A percentile compares a stretch with the other conserved stretches of the same genome.
phyloP scores from a whole-genome alignment of 1,140 invertebrate genomes.

The Micrasema longulum region DNA sequence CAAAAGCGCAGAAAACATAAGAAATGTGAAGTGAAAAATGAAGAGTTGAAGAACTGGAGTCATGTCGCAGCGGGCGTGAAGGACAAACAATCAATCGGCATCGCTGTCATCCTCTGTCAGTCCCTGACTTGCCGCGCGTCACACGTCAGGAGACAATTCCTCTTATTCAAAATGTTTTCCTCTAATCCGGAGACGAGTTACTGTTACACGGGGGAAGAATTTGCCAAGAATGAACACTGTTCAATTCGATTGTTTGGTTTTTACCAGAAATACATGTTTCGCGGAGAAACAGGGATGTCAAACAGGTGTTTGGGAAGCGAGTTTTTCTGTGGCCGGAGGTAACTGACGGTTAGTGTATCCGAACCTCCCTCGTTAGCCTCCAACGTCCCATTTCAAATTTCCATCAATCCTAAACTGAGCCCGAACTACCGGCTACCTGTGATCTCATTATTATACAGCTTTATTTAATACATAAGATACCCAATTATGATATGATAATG shows the following conservation, averaged over 20 bases:
- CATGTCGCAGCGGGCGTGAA: not conserved
- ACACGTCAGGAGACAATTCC: slow-evolving; percentile 37
- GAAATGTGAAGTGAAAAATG: slow-evolving; percentile 19
- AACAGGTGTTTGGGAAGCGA: slow-evolving; percentile 36
- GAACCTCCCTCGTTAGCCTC: not conserved
- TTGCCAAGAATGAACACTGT: slow-evolving; percentile 13
- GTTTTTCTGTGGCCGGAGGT: not conserved
- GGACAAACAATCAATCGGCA: slow-evolving; percentile 37
- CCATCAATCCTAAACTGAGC: not conserved
- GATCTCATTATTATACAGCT: too few species aligned
- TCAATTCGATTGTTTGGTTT: slow-evolving; percentile 47
- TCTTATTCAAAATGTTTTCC: slow-evolving; percentile 45
- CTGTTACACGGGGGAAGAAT: slow-evolving; percentile 46
- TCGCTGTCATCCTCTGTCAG: slow-evolving; percentile 34
- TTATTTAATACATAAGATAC: too few species aligned
- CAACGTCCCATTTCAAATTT: not conserved
- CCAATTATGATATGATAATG: too few species aligned
- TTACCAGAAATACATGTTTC: slow-evolving; percentile 38
- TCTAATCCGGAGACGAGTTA: slow-evolving; percentile 43
- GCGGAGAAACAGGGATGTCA: slow-evolving; percentile 16
- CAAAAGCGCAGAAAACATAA: not conserved
- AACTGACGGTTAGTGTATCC: not conserved
- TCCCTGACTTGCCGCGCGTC: slow-evolving; percentile 36
- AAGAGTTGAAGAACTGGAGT: slow-evolving; percentile 6
- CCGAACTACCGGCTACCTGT: not conserved